phyloP scores from a whole-genome alignment of 2,113 vertebrate genomes.

The Sphyrna mokarran region DNA sequence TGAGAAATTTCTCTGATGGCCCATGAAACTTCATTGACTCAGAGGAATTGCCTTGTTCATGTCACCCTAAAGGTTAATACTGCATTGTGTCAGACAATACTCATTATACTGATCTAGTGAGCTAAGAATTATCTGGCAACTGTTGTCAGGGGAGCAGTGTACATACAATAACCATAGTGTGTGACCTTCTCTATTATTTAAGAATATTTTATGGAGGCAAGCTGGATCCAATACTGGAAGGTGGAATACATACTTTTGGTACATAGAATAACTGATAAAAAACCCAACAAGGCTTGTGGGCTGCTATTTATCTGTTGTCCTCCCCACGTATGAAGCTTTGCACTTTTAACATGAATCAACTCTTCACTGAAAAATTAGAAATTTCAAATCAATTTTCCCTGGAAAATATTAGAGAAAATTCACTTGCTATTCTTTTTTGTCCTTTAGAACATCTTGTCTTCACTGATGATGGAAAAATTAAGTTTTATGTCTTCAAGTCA shows the following conservation, averaged over 20 bases:
- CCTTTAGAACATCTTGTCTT: not conserved
- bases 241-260: not conserved
- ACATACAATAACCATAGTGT: not conserved
- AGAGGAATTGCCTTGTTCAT: not conserved
- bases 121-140: not conserved
- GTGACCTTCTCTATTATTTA: slow-evolving; percentile 3
- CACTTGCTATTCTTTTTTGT: not conserved
- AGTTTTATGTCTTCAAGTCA: not conserved
- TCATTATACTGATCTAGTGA: not conserved
- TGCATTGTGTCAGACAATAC: not conserved
- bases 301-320: not conserved
- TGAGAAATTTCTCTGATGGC: not conserved
- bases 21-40: not conserved
- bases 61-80: not conserved
- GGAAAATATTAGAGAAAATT: not conserved
- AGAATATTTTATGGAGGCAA: not conserved
- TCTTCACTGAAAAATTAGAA: not conserved
- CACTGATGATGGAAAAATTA: not conserved
- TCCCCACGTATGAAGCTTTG: not conserved
- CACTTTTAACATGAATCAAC: not conserved
- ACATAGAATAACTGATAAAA: not conserved
- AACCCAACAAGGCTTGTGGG: not conserved
- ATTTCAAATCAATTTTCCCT: not conserved
- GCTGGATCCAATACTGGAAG: not conserved
- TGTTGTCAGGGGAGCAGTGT: too few relatives aligned